phyloP scores from a whole-genome alignment of 2,888 invertebrate genomes.

The Hydrotaea diabolus region DNA sequence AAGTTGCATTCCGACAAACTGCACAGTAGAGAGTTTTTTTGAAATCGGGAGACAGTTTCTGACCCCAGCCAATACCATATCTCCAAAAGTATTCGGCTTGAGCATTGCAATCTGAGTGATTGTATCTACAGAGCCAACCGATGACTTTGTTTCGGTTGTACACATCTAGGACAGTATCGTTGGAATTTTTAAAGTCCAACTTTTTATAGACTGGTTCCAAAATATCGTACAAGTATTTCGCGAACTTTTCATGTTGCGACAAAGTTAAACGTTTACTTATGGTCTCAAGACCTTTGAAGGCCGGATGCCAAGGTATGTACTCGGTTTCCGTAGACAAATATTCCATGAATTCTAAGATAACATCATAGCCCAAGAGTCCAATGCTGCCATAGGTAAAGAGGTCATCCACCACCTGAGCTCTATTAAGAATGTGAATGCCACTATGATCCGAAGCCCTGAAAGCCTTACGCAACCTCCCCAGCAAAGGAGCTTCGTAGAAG shows the following conservation, averaged over 20 bases:
- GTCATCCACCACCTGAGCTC: slow-evolving; percentile 90
- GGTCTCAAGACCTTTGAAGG: slow-evolving; percentile 77
- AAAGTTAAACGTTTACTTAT: slow-evolving; percentile 71
- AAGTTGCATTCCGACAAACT: not conserved
- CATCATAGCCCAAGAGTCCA: slow-evolving; percentile 81
- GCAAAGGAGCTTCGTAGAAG: slow-evolving; percentile 85
- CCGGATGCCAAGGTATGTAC: slow-evolving; percentile 90
- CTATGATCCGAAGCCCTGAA: slow-evolving; percentile 68
- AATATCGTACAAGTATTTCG: slow-evolving; percentile 81
- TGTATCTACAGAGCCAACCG: slow-evolving; percentile 85
- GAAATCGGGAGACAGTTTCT: slow-evolving; percentile 84
- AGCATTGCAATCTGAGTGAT: slow-evolving; percentile 83
- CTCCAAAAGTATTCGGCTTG: slow-evolving; percentile 84
- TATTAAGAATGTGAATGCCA: slow-evolving; percentile 82
- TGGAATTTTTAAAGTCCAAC: slow-evolving; percentile 80
- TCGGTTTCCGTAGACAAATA: slow-evolving; percentile 86
- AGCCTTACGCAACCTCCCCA: slow-evolving; percentile 77
- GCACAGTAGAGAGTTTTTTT: slow-evolving; percentile 68
- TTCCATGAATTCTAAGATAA: slow-evolving; percentile 84
- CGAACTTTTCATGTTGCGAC: slow-evolving; percentile 70
- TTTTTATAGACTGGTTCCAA: slow-evolving; percentile 81
- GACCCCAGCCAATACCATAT: slow-evolving; percentile 81
- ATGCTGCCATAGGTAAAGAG: slow-evolving; percentile 84
- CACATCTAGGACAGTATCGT: slow-evolving; percentile 83
- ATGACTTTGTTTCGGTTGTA: slow-evolving; percentile 84